Percentiles rank a stretch among this genome's conserved stretches.
These are phyloP conservation scores for Saguinus imperator DNA, from an alignment of 2,113 vertebrate species.

Conservation along the genomic window DNA sequence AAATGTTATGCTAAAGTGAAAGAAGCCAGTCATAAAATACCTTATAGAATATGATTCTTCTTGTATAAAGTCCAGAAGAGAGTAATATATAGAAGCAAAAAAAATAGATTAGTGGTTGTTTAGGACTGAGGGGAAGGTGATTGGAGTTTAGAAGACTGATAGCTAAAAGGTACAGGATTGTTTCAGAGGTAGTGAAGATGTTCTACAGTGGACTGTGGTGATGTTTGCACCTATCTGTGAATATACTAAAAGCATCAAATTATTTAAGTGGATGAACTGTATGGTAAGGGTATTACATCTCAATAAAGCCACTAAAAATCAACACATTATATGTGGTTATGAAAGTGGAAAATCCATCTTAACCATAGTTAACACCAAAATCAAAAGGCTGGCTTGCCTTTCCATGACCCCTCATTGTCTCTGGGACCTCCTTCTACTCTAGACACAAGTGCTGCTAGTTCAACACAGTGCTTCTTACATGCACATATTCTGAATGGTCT, in stretches of 20 bases:
- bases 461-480: not conserved
- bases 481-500: not conserved
- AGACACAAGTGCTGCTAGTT: accelerated
- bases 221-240: not conserved
- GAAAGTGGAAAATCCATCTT: not conserved
- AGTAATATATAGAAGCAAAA: not conserved
- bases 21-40: not conserved
- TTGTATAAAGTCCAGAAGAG: not conserved
- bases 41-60: not conserved
- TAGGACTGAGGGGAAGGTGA: not conserved
- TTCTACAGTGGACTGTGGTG: not conserved
- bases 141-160: not conserved
- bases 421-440: not conserved
- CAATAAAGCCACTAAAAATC: not conserved
- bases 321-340: not conserved
- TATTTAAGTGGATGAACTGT: not conserved
- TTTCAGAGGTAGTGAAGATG: not conserved
- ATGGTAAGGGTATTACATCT: not conserved
- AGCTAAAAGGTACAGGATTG: not conserved
- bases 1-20: not conserved
- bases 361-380: not conserved
- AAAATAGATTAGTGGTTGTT: not conserved
- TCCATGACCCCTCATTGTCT: not conserved
- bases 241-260: not conserved
- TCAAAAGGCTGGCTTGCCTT: not conserved